Percentiles rank a stretch among this genome's conserved stretches.
Evolutionary conservation across 2,113 vertebrate species (phyloP).

Genomic region (Myotis yumanensis): DNA sequence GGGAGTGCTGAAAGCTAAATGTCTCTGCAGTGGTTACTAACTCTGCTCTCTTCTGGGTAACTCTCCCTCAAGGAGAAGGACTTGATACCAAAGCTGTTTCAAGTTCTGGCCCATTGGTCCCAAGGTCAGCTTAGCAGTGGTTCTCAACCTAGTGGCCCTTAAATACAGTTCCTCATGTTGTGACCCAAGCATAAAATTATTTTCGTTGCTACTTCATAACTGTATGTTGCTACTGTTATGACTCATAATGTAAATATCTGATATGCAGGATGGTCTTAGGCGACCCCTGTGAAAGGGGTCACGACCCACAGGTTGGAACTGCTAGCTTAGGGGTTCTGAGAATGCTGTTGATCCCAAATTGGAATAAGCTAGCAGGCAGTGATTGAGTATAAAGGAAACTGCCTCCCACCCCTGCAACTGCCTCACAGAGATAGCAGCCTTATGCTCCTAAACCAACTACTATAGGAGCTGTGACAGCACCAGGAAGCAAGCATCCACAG

Average conservation of each 20-base stretch:
- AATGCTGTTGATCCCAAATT: constrained; percentile 90
- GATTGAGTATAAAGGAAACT: constrained; percentile 94
- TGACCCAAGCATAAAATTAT: no score
- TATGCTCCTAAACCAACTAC: constrained; percentile 93
- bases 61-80: constrained; percentile 91
- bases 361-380: constrained; percentile 90
- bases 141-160: no score
- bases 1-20: not conserved
- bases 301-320: no score
- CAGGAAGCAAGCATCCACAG: not conserved
- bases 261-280: no score
- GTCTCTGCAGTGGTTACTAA: not conserved
- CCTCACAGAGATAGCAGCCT: constrained; percentile 84
- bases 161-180: no score
- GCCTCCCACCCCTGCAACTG: constrained; percentile 88
- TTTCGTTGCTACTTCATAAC: no score
- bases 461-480: constrained; percentile 90
- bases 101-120: constrained; percentile 92
- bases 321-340: no score
- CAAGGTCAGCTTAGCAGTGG: constrained; percentile 80
- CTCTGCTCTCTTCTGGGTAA: constrained; percentile 35
- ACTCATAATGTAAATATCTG: no score
- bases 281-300: no score
- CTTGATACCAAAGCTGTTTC: constrained; percentile 94
- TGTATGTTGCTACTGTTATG: no score